Evolutionary conservation across 2,888 invertebrate species (phyloP).

Genomic region (Xylota sylvarum): DNA sequence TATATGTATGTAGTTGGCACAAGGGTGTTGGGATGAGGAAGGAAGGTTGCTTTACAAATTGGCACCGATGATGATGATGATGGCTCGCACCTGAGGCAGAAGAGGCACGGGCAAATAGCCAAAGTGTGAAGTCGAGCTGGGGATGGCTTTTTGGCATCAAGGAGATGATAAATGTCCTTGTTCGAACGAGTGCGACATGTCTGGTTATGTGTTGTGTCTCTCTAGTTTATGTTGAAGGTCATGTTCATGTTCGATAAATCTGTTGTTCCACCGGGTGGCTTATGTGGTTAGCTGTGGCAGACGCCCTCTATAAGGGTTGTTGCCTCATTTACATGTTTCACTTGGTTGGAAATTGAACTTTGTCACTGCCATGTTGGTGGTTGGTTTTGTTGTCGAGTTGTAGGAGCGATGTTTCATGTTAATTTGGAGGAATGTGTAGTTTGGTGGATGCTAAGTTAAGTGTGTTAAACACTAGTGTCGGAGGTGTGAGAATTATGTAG

Average conservation of each 20-base stretch:
- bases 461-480: not conserved
- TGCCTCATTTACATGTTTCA: conserved; percentile 62
- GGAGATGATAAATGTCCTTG: conserved; percentile 63
- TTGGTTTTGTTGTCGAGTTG: conserved; percentile 12
- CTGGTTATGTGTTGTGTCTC: conserved; percentile 36
- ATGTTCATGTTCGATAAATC: conserved; percentile 69
- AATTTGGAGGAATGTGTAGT: conserved; percentile 10
- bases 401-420: conserved; percentile 11
- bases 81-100: conserved; percentile 50
- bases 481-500: not conserved
- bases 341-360: conserved; percentile 44
- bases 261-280: conserved; percentile 33
- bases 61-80: conserved; percentile 56
- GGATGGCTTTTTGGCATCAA: conserved; percentile 57
- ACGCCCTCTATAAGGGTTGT: conserved; percentile 10
- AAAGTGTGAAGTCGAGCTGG: not conserved
- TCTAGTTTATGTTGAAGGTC: conserved; percentile 69
- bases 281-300: conserved; percentile 29
- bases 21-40: not conserved
- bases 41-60: conserved; percentile 48
- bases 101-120: not conserved
- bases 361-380: conserved; percentile 23
- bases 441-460: conserved; percentile 5
- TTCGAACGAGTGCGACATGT: conserved; percentile 59
- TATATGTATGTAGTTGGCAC: not conserved